Conservation (phyloP, 2,113 vertebrate species). For the Brachionichthys hirsutus region DNA sequence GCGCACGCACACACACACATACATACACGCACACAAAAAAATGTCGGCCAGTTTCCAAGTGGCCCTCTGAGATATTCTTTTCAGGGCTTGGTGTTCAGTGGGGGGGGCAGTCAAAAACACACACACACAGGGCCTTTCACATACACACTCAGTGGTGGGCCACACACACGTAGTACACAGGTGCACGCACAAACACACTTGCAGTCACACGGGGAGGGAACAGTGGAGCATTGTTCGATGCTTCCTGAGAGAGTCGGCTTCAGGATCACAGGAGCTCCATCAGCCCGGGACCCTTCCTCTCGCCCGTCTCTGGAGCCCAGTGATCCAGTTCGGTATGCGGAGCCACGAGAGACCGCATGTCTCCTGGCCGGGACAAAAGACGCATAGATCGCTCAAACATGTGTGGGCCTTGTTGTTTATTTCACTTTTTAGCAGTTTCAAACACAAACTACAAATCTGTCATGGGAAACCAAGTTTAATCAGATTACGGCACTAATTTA, state of each 20-base stretch:
- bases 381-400: slow-evolving; percentile 6
- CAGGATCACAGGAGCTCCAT: slow-evolving; percentile 65
- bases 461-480: too few relatives aligned
- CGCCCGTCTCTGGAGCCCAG: slow-evolving; percentile 16
- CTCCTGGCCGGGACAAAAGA: background rate
- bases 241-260: slow-evolving; percentile 69
- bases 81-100: slow-evolving; percentile 60
- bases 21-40: slow-evolving; percentile 34
- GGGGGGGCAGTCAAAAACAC: slow-evolving; percentile 35
- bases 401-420: background rate
- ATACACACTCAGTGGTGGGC: slow-evolving; percentile 30
- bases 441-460: too few relatives aligned
- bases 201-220: slow-evolving; percentile 55
- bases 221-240: slow-evolving; percentile 76
- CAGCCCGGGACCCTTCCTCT: slow-evolving; percentile 39
- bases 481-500: too few relatives aligned
- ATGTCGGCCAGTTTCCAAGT: slow-evolving; percentile 49
- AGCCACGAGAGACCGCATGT: slow-evolving; percentile 30
- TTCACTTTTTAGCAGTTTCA: background rate
- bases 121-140: slow-evolving; percentile 12
- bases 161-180: slow-evolving; percentile 37
- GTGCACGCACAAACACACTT: background rate
- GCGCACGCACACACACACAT: slow-evolving; percentile 33
- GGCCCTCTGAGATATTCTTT: slow-evolving; percentile 67
- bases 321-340: slow-evolving; percentile 23